phyloP scores from a whole-genome alignment of 2,888 invertebrate species.

The Troglohyphantes excavatus region DNA sequence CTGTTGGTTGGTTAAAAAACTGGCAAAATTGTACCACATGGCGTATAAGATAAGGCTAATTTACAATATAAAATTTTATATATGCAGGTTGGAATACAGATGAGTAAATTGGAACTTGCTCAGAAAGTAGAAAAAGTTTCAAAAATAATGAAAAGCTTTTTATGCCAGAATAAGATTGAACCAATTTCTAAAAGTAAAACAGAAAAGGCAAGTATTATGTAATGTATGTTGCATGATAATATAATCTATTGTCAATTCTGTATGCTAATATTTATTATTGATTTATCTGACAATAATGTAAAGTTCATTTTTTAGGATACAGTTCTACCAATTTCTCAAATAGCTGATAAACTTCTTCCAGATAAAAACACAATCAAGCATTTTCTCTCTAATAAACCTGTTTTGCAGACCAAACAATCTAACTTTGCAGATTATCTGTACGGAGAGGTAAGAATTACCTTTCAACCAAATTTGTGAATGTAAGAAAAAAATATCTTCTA shows the following conservation, averaged over 20 bases:
- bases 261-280: neutral
- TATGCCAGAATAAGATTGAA: neutral
- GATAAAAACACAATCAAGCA: conserved; percentile 48
- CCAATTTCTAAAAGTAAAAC: neutral
- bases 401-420: neutral
- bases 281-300: too few species aligned
- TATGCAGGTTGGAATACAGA: conserved; percentile 74
- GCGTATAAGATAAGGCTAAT: too few species aligned
- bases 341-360: conserved; percentile 16
- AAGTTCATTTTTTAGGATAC: conserved; percentile 35
- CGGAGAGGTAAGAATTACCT: conserved; percentile 31
- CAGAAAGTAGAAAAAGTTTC: conserved; percentile 12
- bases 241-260: too few species aligned
- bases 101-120: conserved; percentile 58
- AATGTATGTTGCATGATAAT: neutral
- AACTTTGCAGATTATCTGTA: neutral
- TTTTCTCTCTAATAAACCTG: conserved; percentile 37
- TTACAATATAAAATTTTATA: too few species aligned
- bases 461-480: too few species aligned
- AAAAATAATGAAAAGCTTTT: neutral
- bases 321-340: conserved; percentile 20
- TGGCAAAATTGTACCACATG: too few species aligned
- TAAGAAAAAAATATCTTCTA: too few species aligned
- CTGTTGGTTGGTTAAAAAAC: too few species aligned
- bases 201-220: neutral